Base-by-base conservation (phyloP, 2,888 invertebrate genomes). In the Eupithecia centaureata region DNA sequence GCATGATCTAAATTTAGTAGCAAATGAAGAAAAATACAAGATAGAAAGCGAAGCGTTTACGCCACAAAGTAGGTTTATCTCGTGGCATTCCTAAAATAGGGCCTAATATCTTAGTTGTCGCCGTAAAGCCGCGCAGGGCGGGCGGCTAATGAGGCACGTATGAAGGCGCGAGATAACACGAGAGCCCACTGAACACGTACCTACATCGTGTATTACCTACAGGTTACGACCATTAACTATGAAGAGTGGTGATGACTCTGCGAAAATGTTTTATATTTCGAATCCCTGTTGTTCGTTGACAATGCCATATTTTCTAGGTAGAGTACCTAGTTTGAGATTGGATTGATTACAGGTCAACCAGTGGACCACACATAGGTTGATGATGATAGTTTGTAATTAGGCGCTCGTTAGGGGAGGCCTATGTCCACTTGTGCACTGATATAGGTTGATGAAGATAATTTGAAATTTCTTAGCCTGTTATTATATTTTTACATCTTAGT, bases 131-230 rank as follows among this genome's bases (percentile, higher is more conserved):
- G 18, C 18, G 42, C 10, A 42, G 42, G 42, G 54, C 54, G n/a
- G n/a, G 28, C 13, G 51, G 12, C 54, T 56, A 56, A 71, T 73
- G 69, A 73, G 69, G 64, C 71, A 69, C 73, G 71, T 67, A 63
- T 60, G 65, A 65, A 64, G 67, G 33, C 54, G 71, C n/a, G 60
- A 69, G 68, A 73, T 70, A 70, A 70, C 59, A 51, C 30, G 32
- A 27, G 32, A 33, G 30, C 28, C 28, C 54, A 28, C 54, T 56
- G 30, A 56, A 30, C 54, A 25, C 54, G 25, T 27, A 28, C 54
- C 5, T 22, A 18, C 18, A 2, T 47, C 8, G 47, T 18, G 10
- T 47, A 47, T 4, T 12, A 47, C 18, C 42, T 18, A 42, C 18
- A 2, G 47, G 1, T 8, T 18, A 42, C 10, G 47, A 12, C 12